Evolutionary conservation across 1,140 invertebrate species (phyloP).

Genomic region (Orius laevigatus): DNA sequence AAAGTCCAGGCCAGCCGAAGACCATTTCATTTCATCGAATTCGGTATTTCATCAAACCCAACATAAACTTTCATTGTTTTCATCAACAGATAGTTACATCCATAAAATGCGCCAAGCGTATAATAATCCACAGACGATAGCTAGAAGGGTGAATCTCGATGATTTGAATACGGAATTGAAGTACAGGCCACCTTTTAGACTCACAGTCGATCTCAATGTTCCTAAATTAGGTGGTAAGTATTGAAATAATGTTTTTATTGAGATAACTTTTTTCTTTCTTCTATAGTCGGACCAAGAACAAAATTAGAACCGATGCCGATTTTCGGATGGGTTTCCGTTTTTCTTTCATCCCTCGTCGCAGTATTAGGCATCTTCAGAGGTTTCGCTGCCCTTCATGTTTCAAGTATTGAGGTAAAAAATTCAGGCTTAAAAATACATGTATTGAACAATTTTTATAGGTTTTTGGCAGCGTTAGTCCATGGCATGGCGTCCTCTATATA

Average conservation of each 20-base stretch:
- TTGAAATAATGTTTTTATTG: background rate
- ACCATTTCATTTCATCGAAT: conserved; percentile 31
- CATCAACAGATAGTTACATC: conserved; percentile 26
- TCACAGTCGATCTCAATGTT: conserved; percentile 21
- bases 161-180: conserved; percentile 28
- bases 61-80: conserved; percentile 15
- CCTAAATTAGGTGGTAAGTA: conserved; percentile 19
- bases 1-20: conserved; percentile 25
- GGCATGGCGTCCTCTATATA: no score
- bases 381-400: conserved; percentile 15
- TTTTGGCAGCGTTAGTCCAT: no score
- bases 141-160: conserved; percentile 27
- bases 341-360: conserved; percentile 13
- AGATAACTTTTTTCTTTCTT: background rate
- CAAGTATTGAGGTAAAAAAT: conserved; percentile 13
- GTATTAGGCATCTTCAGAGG: conserved; percentile 18
- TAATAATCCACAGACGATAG: conserved; percentile 28
- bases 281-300: conserved; percentile 19
- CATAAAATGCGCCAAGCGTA: conserved; percentile 28
- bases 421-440: no score
- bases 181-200: conserved; percentile 26
- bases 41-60: conserved; percentile 23
- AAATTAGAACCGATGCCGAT: conserved; percentile 20
- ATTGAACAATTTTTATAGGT: no score
- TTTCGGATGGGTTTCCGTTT: conserved; percentile 14